phyloP scores from a whole-genome alignment of 2,113 vertebrate genomes.

The Nyctereutes procyonoides region DNA sequence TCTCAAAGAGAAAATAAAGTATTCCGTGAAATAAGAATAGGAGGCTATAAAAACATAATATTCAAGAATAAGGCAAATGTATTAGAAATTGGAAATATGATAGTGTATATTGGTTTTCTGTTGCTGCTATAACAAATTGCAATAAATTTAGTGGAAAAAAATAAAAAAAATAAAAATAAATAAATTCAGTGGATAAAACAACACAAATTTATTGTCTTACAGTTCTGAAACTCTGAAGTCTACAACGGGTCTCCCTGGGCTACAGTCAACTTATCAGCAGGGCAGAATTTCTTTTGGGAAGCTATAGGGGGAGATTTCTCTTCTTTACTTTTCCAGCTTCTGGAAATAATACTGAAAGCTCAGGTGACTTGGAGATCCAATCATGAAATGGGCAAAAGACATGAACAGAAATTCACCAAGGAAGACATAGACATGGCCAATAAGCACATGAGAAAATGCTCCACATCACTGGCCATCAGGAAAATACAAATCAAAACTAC shows the following conservation, averaged over 20 bases:
- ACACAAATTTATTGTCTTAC: neutral
- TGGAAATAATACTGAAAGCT: neutral
- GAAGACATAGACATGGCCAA: too few species aligned
- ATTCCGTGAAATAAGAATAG: neutral
- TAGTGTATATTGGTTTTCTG: neutral
- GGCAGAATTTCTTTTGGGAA: neutral
- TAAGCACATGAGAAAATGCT: too few species aligned
- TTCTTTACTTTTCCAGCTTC: neutral
- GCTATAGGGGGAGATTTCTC: neutral
- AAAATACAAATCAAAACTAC: too few species aligned
- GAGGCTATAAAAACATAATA: neutral
- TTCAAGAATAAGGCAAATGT: neutral
- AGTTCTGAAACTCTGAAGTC: neutral
- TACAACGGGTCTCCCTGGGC: neutral
- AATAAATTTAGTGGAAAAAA: conserved; percentile 10
- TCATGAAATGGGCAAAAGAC: too few species aligned
- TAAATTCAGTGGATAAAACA: conserved; percentile 17
- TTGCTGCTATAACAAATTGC: neutral
- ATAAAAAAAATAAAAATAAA: too few species aligned
- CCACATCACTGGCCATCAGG: too few species aligned
- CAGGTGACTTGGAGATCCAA: too few species aligned
- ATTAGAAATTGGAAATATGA: conserved; percentile 27
- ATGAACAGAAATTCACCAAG: too few species aligned
- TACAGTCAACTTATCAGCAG: neutral
- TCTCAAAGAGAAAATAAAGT: conserved; percentile 18